Conservation (phyloP, 1,140 invertebrate genomes). For the Heliconius himera region DNA sequence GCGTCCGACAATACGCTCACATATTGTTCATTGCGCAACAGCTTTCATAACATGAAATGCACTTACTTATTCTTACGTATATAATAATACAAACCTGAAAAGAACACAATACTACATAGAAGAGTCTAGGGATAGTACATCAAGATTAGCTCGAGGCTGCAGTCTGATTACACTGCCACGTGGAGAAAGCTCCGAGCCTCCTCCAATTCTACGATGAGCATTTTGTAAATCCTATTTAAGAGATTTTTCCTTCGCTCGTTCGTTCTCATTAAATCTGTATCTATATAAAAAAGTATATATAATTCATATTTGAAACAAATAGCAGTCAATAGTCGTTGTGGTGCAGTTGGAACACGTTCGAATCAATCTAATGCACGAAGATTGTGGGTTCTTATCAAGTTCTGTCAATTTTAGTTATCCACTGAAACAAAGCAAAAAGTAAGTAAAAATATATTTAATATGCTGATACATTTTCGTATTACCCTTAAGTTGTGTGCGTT, state of each 20-base stretch:
- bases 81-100: conserved; percentile 51
- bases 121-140: conserved; percentile 63
- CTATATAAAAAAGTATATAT: neutral
- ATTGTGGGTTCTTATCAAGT: neutral
- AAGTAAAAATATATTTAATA: neutral
- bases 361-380: neutral
- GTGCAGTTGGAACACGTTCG: neutral
- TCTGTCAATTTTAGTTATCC: neutral
- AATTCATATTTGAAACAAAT: neutral
- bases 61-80: conserved; percentile 32
- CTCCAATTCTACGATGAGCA: conserved; percentile 59
- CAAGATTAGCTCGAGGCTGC: conserved; percentile 75
- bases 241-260: conserved; percentile 32
- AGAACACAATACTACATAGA: conserved; percentile 62
- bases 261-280: conserved; percentile 33
- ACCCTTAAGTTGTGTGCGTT: no score
- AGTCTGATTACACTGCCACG: conserved; percentile 69
- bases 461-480: no score
- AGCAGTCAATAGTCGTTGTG: neutral
- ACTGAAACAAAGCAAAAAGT: neutral
- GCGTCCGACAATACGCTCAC: conserved; percentile 1
- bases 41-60: conserved; percentile 20
- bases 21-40: conserved; percentile 12
- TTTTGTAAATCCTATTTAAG: conserved; percentile 54
- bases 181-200: conserved; percentile 61